Conservation (phyloP, 2,888 invertebrate species). For the Tenthredo distinguenda region DNA sequence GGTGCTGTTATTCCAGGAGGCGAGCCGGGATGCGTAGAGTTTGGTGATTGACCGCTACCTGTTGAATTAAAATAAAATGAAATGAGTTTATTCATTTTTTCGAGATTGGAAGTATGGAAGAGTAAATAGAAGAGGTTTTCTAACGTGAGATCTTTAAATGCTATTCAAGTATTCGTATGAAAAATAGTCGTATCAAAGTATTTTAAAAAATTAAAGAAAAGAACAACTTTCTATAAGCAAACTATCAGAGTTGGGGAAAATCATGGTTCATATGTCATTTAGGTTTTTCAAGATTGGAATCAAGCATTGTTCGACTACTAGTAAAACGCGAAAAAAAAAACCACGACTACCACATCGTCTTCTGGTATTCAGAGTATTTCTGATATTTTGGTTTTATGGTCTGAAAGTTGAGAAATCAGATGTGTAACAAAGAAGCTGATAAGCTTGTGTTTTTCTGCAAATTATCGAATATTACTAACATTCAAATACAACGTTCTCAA, state of each 20-base stretch:
- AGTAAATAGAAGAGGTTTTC: background rate
- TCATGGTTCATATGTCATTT: background rate
- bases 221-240: background rate
- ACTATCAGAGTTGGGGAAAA: background rate
- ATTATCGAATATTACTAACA: background rate
- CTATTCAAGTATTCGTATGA: background rate
- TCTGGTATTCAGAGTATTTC: background rate
- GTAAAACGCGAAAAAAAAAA: no score
- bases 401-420: no score
- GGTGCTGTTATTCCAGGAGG: constrained; percentile 81
- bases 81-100: background rate
- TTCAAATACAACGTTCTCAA: background rate
- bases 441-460: no score
- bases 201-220: background rate
- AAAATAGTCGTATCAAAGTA: background rate
- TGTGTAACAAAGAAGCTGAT: no score
- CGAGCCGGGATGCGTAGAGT: constrained; percentile 86
- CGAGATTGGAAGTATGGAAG: background rate
- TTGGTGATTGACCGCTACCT: constrained; percentile 89
- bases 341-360: no score
- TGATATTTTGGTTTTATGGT: background rate
- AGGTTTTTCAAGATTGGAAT: background rate
- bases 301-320: no score
- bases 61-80: background rate
- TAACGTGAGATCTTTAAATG: background rate